Percentiles rank a stretch among this genome's conserved stretches.
These are phyloP conservation scores for Myotis davidii DNA, from an alignment of 2,113 vertebrate genomes.

Conservation along the genomic window DNA sequence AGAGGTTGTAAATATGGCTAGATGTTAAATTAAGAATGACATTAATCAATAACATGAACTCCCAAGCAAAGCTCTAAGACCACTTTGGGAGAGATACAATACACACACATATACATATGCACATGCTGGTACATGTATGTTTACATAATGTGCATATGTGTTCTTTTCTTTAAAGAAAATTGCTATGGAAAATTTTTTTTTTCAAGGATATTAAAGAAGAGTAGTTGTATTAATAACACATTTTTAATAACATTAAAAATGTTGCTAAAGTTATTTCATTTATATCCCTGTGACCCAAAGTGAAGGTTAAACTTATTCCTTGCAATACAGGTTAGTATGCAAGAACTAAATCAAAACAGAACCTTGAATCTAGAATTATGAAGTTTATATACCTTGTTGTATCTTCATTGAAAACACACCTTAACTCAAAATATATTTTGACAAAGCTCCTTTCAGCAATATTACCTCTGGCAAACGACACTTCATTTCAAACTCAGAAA, in stretches of 20 bases:
- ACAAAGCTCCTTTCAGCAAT: conserved; percentile 49
- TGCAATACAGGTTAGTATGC: background rate
- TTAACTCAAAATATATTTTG: conserved; percentile 62
- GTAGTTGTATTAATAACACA: background rate
- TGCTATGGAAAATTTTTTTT: background rate
- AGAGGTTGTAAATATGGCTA: background rate
- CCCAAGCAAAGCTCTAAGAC: background rate
- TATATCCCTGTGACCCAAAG: background rate
- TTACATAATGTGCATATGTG: background rate
- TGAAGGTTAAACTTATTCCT: background rate
- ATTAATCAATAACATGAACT: conserved; percentile 4
- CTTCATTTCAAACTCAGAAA: conserved; percentile 9
- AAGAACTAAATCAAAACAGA: background rate
- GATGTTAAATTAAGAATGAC: background rate
- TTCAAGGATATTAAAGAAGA: background rate
- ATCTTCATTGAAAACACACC: conserved; percentile 38
- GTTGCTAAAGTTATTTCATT: background rate
- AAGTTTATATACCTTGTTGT: background rate
- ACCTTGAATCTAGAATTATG: conserved; percentile 16
- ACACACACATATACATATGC: background rate
- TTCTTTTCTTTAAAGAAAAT: background rate
- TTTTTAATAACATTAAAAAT: background rate
- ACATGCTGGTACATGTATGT: background rate
- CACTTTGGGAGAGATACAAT: background rate
- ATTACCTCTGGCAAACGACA: conserved; percentile 57